Evolutionary conservation across 2,888 invertebrate species (phyloP), one percentile per base, ranked within the genome.

Genomic region (Drosophila sordidula): DNA sequence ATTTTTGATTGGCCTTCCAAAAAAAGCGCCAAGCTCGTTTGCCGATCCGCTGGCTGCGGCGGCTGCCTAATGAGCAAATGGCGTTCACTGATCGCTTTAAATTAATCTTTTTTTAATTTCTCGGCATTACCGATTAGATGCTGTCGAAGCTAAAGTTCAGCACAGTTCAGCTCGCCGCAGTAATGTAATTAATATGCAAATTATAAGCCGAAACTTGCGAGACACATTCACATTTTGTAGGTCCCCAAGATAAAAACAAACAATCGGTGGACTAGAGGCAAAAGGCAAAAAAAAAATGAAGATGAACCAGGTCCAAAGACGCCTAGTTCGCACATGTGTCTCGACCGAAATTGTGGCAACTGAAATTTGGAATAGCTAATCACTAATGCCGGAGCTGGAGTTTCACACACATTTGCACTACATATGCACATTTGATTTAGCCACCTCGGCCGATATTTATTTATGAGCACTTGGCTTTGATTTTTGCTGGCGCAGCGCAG

Each of bases 51-150:
- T 47, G 57, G 36, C 59, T 56, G 36, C 18, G 57, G 52, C 58
- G 39, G 49, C 64, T 68, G 73, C 73, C 87, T 86, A 86, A 86
- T 86, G 85, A 86, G 85, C 87, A 86, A 86, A 86, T 86, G 85
- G 85, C 85, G 85, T 86, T 86, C 85, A 86, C 85, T 87, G 85
- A 86, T 87, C 85, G 85, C 85, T 82, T 86, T 86, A 87, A 85
- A 86, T 86, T 86, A 86, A 86, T 86, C 85, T 86, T 87, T 87
- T 87, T 85, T 76, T 87, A 85, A 86, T 82, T 86, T 86, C 83
- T 80, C 46, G 80, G 86, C 87, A 86, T 80, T 84, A 84, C 83
- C 78, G 85, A 85, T 87, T 86, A 87, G 84, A 82, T 72, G 82
- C 83, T 82, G 85, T 87, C 87, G 79, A 76, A 76, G 74, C 76